Conservation (phyloP, 1,140 invertebrate species). For the Scaptomyza hsui region DNA sequence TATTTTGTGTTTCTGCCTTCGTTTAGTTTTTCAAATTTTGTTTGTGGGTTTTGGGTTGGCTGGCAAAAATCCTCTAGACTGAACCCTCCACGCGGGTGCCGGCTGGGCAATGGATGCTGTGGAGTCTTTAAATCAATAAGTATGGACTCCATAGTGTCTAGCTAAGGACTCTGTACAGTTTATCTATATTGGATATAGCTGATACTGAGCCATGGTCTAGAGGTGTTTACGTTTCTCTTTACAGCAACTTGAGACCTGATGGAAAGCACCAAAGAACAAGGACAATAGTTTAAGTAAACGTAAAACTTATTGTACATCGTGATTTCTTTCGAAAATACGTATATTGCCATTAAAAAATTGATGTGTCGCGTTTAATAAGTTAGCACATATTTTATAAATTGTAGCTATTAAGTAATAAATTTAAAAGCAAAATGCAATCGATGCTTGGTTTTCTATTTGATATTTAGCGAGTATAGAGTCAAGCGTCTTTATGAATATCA, state of each 20-base stretch:
- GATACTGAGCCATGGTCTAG: conserved; percentile 32
- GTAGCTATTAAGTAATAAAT: conserved; percentile 31
- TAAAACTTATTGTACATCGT: background rate
- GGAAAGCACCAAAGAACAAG: too few relatives aligned
- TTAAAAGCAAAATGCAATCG: conserved; percentile 34
- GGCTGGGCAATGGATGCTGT: conserved; percentile 39
- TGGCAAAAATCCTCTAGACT: conserved; percentile 48
- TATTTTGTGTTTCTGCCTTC: background rate
- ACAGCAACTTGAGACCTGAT: background rate
- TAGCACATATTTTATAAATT: conserved; percentile 47
- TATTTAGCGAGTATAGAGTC: conserved; percentile 37
- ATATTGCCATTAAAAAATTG: conserved; percentile 4
- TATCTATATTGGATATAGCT: background rate
- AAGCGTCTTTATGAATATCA: conserved; percentile 57
- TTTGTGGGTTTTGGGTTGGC: conserved; percentile 29
- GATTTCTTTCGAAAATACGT: background rate
- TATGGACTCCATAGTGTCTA: conserved; percentile 15
- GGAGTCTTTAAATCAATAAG: background rate
- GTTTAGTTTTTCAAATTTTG: background rate
- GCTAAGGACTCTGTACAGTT: conserved; percentile 30
- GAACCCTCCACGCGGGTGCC: conserved; percentile 47
- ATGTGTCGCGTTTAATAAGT: conserved; percentile 35
- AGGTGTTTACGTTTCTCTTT: conserved; percentile 5
- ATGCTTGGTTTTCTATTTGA: background rate
- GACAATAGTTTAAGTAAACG: too few relatives aligned